Evolutionary conservation across 2,113 vertebrate genomes (phyloP).

Genomic region (Triplophysa siluroides): DNA sequence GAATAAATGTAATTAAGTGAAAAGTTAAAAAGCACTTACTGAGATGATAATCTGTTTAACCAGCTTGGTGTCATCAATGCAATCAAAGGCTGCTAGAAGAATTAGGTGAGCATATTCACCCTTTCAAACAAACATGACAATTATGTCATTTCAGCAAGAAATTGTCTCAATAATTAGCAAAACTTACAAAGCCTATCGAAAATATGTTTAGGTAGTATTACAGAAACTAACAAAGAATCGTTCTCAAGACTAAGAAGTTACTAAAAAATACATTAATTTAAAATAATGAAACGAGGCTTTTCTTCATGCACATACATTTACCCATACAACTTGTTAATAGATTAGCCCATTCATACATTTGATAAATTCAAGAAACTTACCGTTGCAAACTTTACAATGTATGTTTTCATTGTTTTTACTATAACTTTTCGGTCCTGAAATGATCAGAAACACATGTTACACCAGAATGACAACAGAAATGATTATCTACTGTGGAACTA

Average conservation of each 20-base stretch:
- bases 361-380: conserved; percentile 71
- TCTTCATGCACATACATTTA: too few species aligned
- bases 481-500: background rate
- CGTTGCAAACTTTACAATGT: conserved; percentile 89
- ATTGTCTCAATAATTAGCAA: background rate
- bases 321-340: background rate
- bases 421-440: conserved; percentile 94
- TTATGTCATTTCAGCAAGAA: background rate
- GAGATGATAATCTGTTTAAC: conserved; percentile 90
- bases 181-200: background rate
- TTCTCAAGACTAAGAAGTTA: too few species aligned
- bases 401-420: conserved; percentile 96
- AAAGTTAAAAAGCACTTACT: conserved; percentile 73
- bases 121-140: conserved; percentile 65
- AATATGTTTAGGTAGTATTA: background rate
- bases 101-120: conserved; percentile 92
- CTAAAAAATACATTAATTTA: background rate
- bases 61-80: conserved; percentile 94
- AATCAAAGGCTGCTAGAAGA: conserved; percentile 90
- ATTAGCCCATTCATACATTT: background rate
- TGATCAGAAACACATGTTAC: background rate
- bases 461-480: background rate
- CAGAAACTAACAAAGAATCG: too few species aligned
- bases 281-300: too few species aligned
- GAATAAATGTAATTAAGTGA: background rate